phyloP scores from a whole-genome alignment of 2,797 vertebrate species.

The Lagorchestes hirsutus region DNA sequence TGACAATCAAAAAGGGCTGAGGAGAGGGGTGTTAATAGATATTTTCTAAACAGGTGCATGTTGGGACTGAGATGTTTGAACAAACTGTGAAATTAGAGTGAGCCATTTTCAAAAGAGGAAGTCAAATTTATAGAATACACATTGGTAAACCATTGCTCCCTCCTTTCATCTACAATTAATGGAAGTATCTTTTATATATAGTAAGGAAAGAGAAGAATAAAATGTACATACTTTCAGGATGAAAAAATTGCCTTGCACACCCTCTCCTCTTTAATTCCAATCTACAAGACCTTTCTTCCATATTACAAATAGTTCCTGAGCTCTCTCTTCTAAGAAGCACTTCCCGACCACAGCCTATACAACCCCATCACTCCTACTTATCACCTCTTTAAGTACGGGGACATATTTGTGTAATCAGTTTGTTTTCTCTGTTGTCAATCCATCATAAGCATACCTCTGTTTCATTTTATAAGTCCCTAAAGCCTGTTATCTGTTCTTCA shows the following conservation, averaged over 20 bases:
- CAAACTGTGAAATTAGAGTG: neutral
- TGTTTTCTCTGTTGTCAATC: neutral
- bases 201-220: neutral
- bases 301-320: neutral
- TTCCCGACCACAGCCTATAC: neutral
- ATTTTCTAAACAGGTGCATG: neutral
- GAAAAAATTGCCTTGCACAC: neutral
- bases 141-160: neutral
- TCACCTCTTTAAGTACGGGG: neutral
- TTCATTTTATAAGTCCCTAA: neutral
- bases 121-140: neutral
- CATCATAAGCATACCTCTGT: neutral
- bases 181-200: neutral
- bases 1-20: neutral
- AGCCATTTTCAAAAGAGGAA: neutral
- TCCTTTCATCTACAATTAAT: neutral
- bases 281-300: neutral
- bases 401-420: neutral
- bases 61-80: neutral
- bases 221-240: neutral
- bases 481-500: neutral
- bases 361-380: neutral
- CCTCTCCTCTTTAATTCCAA: neutral
- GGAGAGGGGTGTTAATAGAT: neutral
- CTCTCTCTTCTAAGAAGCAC: neutral